These are phyloP conservation scores for Petaurus breviceps DNA, from an alignment of 2,113 vertebrate species.

Conservation along the genomic window DNA sequence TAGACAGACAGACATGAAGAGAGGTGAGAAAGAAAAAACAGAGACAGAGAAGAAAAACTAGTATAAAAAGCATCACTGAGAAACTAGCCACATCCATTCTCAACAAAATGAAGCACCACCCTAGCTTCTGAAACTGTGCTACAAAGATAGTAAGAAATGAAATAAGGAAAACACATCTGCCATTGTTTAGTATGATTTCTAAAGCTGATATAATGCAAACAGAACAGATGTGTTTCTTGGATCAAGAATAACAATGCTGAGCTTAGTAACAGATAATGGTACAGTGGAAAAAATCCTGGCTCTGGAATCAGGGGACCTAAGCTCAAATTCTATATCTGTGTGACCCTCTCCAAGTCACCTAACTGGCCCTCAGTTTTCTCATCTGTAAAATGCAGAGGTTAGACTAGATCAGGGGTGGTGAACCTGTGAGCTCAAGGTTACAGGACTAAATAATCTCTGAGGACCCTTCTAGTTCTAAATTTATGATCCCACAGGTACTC, in stretches of 20 bases:
- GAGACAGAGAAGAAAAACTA: not conserved
- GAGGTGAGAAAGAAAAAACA: no score
- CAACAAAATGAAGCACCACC: not conserved
- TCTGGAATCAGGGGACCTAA: no score
- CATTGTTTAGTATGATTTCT: not conserved
- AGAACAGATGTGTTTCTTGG: not conserved
- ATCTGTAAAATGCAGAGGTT: no score
- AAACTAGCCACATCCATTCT: not conserved
- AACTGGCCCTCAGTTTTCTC: no score
- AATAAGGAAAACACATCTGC: not conserved
- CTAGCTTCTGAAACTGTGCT: conserved; percentile 1
- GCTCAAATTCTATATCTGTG: no score
- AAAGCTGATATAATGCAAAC: not conserved
- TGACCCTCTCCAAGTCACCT: no score
- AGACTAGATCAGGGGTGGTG: no score
- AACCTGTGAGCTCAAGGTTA: no score
- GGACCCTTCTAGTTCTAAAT: no score
- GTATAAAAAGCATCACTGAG: not conserved
- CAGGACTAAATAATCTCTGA: no score
- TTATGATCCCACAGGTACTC: not conserved
- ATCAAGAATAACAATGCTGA: not conserved
- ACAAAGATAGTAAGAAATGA: not conserved
- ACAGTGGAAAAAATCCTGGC: no score
- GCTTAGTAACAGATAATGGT: not conserved
- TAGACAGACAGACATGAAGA: no score